Conservation (phyloP, 2,113 vertebrate genomes). For the Prunella fulvescens region DNA sequence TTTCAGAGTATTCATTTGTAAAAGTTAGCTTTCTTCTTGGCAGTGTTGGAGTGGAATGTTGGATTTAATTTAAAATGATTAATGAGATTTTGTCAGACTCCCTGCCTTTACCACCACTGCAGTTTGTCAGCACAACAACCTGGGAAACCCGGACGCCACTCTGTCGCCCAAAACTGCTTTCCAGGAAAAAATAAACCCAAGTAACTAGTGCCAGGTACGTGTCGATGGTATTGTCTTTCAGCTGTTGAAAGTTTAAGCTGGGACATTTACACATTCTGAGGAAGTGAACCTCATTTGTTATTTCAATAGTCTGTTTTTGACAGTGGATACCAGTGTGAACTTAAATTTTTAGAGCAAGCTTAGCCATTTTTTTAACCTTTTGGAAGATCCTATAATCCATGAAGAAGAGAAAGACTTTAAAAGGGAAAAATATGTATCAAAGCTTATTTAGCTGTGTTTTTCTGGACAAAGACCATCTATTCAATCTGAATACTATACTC, state of each 20-base stretch:
- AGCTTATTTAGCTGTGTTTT: neutral
- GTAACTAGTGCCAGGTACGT: conserved; percentile 73
- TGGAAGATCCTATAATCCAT: neutral
- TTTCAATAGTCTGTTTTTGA: neutral
- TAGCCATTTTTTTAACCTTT: neutral
- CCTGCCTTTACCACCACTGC: conserved; percentile 79
- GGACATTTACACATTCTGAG: conserved; percentile 55
- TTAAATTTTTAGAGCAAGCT: neutral
- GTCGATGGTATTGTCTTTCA: conserved; percentile 70
- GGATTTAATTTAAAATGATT: conserved; percentile 90
- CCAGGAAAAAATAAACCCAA: conserved; percentile 74
- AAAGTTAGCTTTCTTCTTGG: conserved; percentile 72
- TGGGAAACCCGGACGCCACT: conserved; percentile 78
- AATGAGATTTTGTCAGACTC: conserved; percentile 85
- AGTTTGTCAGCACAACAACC: conserved; percentile 85
- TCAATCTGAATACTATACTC: neutral
- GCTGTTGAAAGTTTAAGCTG: conserved; percentile 71
- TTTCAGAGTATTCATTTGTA: conserved; percentile 73
- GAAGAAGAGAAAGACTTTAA: neutral
- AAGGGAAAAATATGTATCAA: neutral
- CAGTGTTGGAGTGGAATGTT: conserved; percentile 72
- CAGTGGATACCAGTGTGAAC: neutral
- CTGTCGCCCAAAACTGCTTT: conserved; percentile 78
- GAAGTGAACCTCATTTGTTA: conserved; percentile 43
- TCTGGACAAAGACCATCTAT: neutral